A percentile compares a stretch with the other conserved stretches of the same genome.
phyloP scores from a whole-genome alignment of 2,797 vertebrate species.

The Ptychadena robeensis region DNA sequence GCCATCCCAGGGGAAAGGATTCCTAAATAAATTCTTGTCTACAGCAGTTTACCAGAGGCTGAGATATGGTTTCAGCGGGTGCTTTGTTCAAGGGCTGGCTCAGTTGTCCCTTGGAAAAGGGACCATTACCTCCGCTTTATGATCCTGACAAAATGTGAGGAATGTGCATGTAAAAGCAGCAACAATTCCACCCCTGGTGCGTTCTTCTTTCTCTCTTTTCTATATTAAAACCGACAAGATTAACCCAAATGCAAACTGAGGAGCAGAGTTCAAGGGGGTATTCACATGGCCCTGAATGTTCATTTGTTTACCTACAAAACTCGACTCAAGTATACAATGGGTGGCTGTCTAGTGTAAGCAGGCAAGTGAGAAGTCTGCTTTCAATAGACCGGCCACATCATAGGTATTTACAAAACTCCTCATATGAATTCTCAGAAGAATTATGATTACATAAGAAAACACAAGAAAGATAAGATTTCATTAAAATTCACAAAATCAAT shows the following conservation, averaged over 20 bases:
- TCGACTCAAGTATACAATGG: constrained; percentile 77
- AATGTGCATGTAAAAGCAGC: constrained; percentile 73
- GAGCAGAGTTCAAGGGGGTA: constrained; percentile 80
- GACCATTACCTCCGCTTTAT: constrained; percentile 79
- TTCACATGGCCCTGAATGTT: constrained; percentile 75
- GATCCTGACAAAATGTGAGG: constrained; percentile 77
- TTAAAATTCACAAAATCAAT: not conserved
- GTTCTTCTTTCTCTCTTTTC: constrained; percentile 68
- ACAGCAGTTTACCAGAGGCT: constrained; percentile 65
- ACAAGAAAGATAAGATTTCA: not conserved
- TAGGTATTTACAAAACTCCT: not conserved
- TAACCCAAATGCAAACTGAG: constrained; percentile 76
- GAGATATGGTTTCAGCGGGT: constrained; percentile 65
- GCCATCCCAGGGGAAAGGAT: constrained; percentile 64
- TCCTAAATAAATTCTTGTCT: constrained; percentile 75
- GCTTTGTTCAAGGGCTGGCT: constrained; percentile 72
- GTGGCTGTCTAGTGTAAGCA: constrained; percentile 57
- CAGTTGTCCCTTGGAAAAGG: constrained; percentile 67
- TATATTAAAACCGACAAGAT: constrained; percentile 80
- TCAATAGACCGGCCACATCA: not conserved
- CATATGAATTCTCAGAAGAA: not conserved
- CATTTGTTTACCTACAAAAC: constrained; percentile 81
- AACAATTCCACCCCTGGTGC: constrained; percentile 75
- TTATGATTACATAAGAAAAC: not conserved
- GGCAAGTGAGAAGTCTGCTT: not conserved